A percentile compares a stretch with the other conserved stretches of the same genome.
Conservation (phyloP, 2,113 vertebrate genomes). For the Syrrhaptes paradoxus region DNA sequence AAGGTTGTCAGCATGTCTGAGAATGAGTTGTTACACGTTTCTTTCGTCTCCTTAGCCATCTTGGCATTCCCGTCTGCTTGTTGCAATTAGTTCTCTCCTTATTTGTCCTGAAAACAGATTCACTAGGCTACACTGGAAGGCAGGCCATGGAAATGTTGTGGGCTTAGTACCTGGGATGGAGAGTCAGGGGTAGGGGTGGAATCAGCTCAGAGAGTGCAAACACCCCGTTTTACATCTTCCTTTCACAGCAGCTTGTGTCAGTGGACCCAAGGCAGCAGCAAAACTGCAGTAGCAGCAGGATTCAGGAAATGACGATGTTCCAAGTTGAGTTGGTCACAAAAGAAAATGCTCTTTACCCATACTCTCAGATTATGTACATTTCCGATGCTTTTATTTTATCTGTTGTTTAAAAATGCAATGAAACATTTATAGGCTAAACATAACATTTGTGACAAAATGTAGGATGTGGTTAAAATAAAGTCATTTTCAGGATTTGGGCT, state of each 20-base stretch:
- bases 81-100: not conserved
- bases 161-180: not conserved
- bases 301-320: not conserved
- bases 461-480: not conserved
- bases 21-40: rapidly evolving
- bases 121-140: not conserved
- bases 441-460: not conserved
- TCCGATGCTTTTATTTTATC: not conserved
- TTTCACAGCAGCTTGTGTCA: not conserved
- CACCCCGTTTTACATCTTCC: not conserved
- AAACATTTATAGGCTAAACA: not conserved
- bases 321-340: not conserved
- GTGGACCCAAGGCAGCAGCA: not conserved
- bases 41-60: not conserved
- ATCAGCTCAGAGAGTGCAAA: too few species aligned
- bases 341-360: not conserved
- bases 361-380: not conserved
- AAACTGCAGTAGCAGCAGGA: not conserved
- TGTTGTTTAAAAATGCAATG: not conserved
- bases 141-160: not conserved
- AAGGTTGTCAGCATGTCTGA: not conserved
- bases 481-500: not conserved
- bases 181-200: not conserved
- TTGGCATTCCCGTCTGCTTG: not conserved
- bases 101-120: not conserved